Base-by-base conservation (phyloP, 2,797 vertebrate genomes). In the Loriculus beryllinus region DNA sequence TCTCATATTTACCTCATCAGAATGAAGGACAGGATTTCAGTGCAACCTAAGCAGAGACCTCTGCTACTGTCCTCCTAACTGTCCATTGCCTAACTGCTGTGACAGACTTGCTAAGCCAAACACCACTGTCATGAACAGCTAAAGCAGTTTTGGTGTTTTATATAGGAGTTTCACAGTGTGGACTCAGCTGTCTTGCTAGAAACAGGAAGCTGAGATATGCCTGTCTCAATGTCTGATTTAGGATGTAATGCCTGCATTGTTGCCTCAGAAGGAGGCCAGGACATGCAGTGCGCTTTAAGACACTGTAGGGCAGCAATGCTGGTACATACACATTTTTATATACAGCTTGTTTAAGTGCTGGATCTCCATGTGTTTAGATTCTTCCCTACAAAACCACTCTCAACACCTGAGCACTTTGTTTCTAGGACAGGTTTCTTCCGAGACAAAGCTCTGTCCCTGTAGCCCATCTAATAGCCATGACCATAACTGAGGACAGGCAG, bases 201-300 rank as follows among this genome's bases (percentile, higher is more conserved):
- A 80, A 35, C 10, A 20, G 52, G 68, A 48, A 63, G 60, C 79
- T 26, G 60, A 70, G 52, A 13, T 51, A 13, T 8, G 60, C 6
- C n/a, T 0, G 0, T 54, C 1, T 10, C 45, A 29, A 10, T 21
- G 69, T 21, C 25, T 68, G 47, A n/a, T 52, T 64, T 35, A 35
- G 75, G 77, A 28, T 21, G 31, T 4, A 42, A 59, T 1, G n/a
- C 35, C 60, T 72, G 29, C 54, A 64, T 3, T 1, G 29, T 20
- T 0, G 1, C 57, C 54, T 78, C 40, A 31, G 6, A 23, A 70
- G 48, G 20, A 86, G 45, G 17, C 33, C 48, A 68, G 71, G 47
- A 42, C 29, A 12, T 2, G 22, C 48, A 52, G 14, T 0, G 22
- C 52, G 26, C 75, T 82, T 64, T 65, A 33, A 60, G 71, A 64